Evolutionary conservation across 2,797 vertebrate species (phyloP).

Genomic region (Cossypha niveicapilla): DNA sequence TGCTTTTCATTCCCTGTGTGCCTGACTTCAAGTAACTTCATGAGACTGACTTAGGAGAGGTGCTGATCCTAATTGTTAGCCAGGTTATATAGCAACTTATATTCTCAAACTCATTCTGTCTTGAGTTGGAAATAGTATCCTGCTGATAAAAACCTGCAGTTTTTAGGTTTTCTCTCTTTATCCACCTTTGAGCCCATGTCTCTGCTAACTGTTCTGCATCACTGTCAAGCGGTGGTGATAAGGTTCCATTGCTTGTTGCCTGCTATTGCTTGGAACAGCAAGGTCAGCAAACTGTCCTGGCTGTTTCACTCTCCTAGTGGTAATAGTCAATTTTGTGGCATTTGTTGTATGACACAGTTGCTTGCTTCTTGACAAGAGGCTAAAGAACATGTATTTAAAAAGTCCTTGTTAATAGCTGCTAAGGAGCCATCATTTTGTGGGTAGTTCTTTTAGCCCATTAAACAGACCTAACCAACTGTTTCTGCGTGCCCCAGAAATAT

Average conservation of each 20-base stretch:
- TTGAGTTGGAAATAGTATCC: background rate
- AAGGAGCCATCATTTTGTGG: background rate
- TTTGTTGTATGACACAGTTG: background rate
- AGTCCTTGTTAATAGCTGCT: background rate
- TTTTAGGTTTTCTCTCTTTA: background rate
- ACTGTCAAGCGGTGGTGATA: background rate
- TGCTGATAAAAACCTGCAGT: background rate
- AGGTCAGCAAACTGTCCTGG: background rate
- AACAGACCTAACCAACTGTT: background rate
- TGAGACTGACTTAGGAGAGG: background rate
- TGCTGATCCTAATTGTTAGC: background rate
- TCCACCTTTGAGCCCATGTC: rapidly evolving
- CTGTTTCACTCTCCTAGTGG: background rate
- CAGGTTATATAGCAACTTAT: background rate
- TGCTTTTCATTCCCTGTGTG: background rate
- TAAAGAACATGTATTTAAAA: background rate
- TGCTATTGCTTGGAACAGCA: background rate
- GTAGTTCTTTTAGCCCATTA: background rate
- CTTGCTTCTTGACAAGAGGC: background rate
- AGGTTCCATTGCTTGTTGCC: background rate
- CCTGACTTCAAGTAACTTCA: background rate
- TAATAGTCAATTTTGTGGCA: background rate
- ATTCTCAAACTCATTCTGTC: background rate
- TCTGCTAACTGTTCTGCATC: background rate
- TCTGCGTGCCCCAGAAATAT: conserved; percentile 37